Percentiles rank a stretch among this genome's conserved stretches.
Conservation (phyloP, 2,888 invertebrate species). For the Oeneis ivallda region DNA sequence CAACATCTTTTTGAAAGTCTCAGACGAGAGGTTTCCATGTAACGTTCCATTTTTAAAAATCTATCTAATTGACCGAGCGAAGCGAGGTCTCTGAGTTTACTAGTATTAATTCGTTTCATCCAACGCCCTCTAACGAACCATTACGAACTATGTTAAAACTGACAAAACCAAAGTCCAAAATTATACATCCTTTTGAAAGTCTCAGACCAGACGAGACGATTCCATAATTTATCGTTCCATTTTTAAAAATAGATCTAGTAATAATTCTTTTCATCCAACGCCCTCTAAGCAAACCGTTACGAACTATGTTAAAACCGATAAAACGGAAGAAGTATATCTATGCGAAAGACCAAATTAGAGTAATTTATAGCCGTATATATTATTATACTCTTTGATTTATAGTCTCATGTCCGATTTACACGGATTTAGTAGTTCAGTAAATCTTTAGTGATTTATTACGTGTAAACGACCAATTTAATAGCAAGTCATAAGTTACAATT, state of each 20-base stretch:
- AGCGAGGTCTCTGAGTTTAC: no score
- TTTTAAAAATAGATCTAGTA: neutral
- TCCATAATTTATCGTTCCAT: neutral
- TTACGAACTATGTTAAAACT: neutral
- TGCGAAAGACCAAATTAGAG: no score
- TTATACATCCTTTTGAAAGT: neutral
- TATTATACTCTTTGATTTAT: no score
- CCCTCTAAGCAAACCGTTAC: conserved; percentile 5
- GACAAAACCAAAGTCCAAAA: neutral
- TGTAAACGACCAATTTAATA: no score
- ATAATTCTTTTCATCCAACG: neutral
- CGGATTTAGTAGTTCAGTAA: no score
- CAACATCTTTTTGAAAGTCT: neutral
- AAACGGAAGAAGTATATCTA: no score
- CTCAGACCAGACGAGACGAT: neutral
- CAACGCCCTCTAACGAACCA: conserved; percentile 10
- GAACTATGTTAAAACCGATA: neutral
- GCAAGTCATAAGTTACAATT: no score
- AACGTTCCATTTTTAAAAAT: neutral
- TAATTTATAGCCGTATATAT: no score
- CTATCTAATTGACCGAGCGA: no score
- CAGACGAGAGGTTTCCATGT: neutral
- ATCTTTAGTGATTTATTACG: no score
- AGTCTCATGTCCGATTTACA: no score
- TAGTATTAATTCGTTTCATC: neutral